Conservation (phyloP, 2,888 invertebrate species). For the Anoplius nigerrimus region DNA sequence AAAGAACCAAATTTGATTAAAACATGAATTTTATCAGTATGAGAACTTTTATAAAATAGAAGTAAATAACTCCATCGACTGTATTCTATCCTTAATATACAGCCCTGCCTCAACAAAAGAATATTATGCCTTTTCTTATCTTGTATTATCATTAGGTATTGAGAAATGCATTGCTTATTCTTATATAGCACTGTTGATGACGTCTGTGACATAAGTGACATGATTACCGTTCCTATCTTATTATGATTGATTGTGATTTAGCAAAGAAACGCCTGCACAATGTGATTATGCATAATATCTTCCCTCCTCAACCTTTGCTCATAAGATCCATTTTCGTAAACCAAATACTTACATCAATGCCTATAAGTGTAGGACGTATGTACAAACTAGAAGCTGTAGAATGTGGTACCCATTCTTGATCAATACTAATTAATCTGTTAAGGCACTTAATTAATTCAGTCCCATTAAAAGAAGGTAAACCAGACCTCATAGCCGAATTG, state of each 20-base stretch:
- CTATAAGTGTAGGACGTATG: constrained; percentile 96
- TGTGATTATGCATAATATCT: constrained; percentile 1
- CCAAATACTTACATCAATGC: constrained; percentile 90
- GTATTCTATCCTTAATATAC: no score
- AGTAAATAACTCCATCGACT: no score
- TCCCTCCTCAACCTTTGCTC: constrained; percentile 2
- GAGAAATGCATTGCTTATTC: constrained; percentile 53
- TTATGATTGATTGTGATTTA: constrained; percentile 25
- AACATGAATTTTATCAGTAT: background rate
- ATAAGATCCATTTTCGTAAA: background rate
- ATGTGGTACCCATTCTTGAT: constrained; percentile 98
- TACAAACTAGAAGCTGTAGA: constrained; percentile 93
- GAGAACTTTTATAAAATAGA: no score
- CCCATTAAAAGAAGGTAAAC: constrained; percentile 92
- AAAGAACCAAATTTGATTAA: background rate
- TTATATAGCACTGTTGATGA: constrained; percentile 43
- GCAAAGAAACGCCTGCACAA: constrained; percentile 16
- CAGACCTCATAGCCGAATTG: constrained; percentile 87
- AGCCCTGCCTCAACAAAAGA: constrained; percentile 44
- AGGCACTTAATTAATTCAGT: constrained; percentile 91
- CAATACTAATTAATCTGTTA: constrained; percentile 89
- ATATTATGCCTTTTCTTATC: constrained; percentile 50
- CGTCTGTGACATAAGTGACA: constrained; percentile 54
- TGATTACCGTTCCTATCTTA: constrained; percentile 29
- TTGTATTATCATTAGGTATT: constrained; percentile 53